These are phyloP conservation scores for Polia nebulosa DNA, from an alignment of 2,888 invertebrate species.

Conservation along the genomic window DNA sequence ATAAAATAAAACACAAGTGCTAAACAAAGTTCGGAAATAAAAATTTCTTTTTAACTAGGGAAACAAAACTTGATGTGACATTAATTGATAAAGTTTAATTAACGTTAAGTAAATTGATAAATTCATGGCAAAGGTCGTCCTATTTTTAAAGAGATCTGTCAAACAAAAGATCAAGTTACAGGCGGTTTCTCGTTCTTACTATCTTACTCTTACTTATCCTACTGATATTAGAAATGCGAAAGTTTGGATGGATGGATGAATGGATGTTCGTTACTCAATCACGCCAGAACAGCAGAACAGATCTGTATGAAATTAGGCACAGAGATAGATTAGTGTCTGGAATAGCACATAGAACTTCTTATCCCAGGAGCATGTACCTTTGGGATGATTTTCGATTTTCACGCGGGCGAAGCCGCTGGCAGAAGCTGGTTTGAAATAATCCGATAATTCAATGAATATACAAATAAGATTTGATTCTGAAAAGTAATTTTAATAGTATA, in stretches of 20 bases:
- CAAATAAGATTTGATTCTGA: neutral
- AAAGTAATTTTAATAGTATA: conserved; percentile 18
- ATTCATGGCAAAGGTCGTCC: conserved; percentile 62
- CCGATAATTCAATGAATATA: conserved; percentile 17
- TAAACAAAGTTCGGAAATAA: neutral
- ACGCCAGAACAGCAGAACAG: too few species aligned
- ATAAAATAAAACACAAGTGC: neutral
- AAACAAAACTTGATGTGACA: conserved; percentile 22
- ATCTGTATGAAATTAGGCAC: too few species aligned
- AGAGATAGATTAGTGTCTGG: too few species aligned
- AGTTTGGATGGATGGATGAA: too few species aligned
- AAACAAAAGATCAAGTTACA: conserved; percentile 46
- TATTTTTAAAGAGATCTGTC: conserved; percentile 61
- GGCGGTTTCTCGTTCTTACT: conserved; percentile 41
- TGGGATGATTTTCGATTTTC: too few species aligned
- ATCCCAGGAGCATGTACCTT: too few species aligned
- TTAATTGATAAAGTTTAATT: conserved; percentile 47
- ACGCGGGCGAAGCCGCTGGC: too few species aligned
- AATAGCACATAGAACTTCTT: too few species aligned
- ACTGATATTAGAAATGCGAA: too few species aligned
- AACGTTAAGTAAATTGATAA: conserved; percentile 60
- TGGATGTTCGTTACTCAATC: too few species aligned
- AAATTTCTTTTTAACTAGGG: conserved; percentile 24
- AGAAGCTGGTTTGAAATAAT: too few species aligned
- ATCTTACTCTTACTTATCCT: too few species aligned